A percentile compares a stretch with the other conserved stretches of the same genome.
Conservation (phyloP, 1,140 invertebrate species). For the Drosophila ercepeae region DNA sequence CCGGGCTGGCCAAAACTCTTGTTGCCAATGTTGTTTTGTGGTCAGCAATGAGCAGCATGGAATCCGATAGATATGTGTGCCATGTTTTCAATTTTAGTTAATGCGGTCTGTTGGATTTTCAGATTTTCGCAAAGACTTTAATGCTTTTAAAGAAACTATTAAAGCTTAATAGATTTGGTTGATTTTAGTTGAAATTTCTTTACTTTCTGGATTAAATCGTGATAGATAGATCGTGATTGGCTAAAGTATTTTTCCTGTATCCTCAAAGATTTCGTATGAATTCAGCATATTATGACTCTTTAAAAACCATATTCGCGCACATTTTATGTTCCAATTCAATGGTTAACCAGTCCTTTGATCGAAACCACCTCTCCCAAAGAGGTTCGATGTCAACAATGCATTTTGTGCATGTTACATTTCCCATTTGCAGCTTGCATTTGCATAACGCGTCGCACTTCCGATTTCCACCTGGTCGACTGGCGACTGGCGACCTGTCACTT, state of each 20-base stretch:
- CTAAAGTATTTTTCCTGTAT: too few species aligned
- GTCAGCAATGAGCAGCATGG: slow-evolving; percentile 10
- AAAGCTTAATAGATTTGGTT: not conserved
- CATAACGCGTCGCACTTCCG: slow-evolving; percentile 69
- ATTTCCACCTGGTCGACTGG: slow-evolving; percentile 68
- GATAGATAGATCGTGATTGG: too few species aligned
- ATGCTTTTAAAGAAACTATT: not conserved
- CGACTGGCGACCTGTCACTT: slow-evolving; percentile 46
- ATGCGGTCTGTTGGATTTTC: not conserved
- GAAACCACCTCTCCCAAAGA: slow-evolving; percentile 5
- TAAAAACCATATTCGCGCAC: not conserved
- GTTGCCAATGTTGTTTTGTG: slow-evolving; percentile 41
- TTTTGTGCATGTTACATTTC: slow-evolving; percentile 58
- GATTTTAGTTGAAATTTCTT: too few species aligned
- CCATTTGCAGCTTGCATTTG: slow-evolving; percentile 60
- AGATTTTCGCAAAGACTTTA: not conserved
- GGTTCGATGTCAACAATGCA: slow-evolving; percentile 59
- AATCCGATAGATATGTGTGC: not conserved
- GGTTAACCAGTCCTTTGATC: slow-evolving; percentile 38
- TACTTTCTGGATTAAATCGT: too few species aligned
- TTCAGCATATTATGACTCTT: too few species aligned
- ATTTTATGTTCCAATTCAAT: slow-evolving; percentile 14
- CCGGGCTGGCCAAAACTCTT: slow-evolving; percentile 18
- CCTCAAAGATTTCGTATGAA: too few species aligned
- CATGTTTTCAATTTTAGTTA: slow-evolving; percentile 9